Evolutionary conservation across 2,888 invertebrate species (phyloP), one percentile per base, ranked within the genome.

Genomic region (Micoletzkya japonica): DNA sequence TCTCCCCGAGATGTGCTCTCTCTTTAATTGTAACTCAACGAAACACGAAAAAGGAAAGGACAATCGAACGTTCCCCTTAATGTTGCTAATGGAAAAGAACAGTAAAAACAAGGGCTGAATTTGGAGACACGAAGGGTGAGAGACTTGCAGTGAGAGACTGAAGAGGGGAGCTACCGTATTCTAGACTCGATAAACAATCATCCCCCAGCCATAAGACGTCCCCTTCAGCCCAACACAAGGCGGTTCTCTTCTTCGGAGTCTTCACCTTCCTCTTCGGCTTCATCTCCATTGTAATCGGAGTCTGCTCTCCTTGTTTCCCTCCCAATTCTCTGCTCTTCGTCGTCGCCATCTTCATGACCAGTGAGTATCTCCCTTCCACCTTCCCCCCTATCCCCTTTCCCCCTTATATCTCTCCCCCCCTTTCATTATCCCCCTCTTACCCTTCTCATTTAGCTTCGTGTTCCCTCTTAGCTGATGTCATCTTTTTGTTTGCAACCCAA

Each of bases 221-320:
- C n/a, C 28, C 72, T 77, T 54, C 75, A 79, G 79, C 79, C 24
- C 79, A 79, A 44, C 79, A 79, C 74, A 79, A 79, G 70, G 78
- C 76, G 4, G 79, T 79, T 17, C 70, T 79, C 54, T 79, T 79
- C 74, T 79, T 79, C 58, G 70, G 76, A 1, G 78, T 79, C 2
- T 79, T 79, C 73, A 76, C 77, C 17, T 76, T 79, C 32, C 74
- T 79, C 3, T 79, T 79, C 60, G 79, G 78, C 14, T 39, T 75
- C 26, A 75, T 79, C 30, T 74, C 52, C 2, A 34, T 59, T 34
- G 52, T 59, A 32, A 60, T 59, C 2, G 79, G 79, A 26, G 70
- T 75, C 14, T 79, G 79, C 56, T 77, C 77, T 2, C 79, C 79
- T 24, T 79, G 79, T 66, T 79, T 79, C 59, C 79, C 79, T 26